Evolutionary conservation across 1,140 invertebrate genomes (phyloP).

Genomic region (Lerema accius): DNA sequence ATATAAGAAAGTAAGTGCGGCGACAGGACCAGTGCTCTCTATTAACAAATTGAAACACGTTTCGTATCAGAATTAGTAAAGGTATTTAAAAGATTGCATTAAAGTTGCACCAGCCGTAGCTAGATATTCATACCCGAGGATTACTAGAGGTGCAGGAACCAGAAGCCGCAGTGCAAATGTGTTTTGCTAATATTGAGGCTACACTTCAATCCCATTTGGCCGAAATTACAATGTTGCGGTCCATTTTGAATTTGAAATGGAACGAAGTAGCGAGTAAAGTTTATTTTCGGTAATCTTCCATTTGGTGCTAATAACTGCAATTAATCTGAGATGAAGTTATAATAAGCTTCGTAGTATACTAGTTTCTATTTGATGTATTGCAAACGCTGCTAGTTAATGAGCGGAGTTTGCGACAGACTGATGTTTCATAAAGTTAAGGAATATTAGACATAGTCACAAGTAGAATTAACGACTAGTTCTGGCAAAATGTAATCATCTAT

Average conservation of each 20-base stretch:
- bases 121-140: not conserved
- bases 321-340: not conserved
- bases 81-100: not conserved
- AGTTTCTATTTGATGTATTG: not conserved
- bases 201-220: conserved; percentile 17
- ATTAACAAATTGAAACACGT: too few relatives aligned
- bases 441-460: too few relatives aligned
- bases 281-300: conserved; percentile 8
- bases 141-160: conserved; percentile 7
- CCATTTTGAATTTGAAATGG: conserved; percentile 19
- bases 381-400: too few relatives aligned
- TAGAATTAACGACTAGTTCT: too few relatives aligned
- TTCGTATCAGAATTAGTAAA: too few relatives aligned
- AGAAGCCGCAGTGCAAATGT: conserved; percentile 18
- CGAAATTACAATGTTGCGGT: conserved; percentile 27
- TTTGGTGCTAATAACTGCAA: not conserved
- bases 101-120: not conserved
- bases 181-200: conserved; percentile 26
- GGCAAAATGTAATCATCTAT: too few relatives aligned
- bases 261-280: conserved; percentile 20
- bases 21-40: too few relatives aligned
- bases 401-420: too few relatives aligned
- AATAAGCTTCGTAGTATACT: not conserved
- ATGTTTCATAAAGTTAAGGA: too few relatives aligned
- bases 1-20: too few relatives aligned